phyloP scores from a whole-genome alignment of 2,113 vertebrate species.

The Phoenicopterus ruber region DNA sequence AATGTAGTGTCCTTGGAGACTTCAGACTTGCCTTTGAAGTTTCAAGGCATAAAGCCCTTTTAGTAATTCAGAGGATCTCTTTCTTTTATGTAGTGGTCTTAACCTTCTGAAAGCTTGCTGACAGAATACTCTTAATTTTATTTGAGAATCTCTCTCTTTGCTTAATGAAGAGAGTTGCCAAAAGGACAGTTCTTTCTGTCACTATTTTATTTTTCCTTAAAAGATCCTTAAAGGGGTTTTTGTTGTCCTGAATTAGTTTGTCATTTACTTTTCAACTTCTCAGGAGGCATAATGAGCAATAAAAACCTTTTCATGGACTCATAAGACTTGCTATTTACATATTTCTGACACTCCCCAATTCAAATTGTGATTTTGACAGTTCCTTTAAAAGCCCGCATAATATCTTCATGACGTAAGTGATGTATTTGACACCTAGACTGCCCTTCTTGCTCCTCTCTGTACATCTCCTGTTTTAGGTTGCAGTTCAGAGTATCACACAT shows the following conservation, averaged over 20 bases:
- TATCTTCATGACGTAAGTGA: neutral
- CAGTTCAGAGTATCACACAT: neutral
- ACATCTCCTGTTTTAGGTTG: neutral
- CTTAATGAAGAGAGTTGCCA: neutral
- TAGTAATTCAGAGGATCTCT: neutral
- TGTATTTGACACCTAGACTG: neutral
- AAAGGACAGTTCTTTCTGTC: neutral
- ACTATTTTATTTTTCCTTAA: neutral
- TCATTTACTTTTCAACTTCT: neutral
- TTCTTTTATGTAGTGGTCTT: neutral
- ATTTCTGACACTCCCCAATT: neutral
- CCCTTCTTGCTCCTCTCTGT: neutral
- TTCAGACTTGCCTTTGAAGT: neutral
- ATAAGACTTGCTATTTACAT: neutral
- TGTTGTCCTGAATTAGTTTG: neutral
- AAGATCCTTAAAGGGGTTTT: neutral
- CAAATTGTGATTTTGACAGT: neutral
- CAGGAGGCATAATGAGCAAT: neutral
- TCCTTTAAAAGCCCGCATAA: neutral
- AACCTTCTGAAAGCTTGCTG: neutral
- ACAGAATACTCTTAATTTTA: neutral
- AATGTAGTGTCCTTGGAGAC: neutral
- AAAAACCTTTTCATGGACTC: neutral
- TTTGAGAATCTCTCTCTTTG: neutral
- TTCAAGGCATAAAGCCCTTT: neutral